Evolutionary conservation across 2,113 vertebrate species (phyloP).

Genomic region (Microtus montanus): DNA sequence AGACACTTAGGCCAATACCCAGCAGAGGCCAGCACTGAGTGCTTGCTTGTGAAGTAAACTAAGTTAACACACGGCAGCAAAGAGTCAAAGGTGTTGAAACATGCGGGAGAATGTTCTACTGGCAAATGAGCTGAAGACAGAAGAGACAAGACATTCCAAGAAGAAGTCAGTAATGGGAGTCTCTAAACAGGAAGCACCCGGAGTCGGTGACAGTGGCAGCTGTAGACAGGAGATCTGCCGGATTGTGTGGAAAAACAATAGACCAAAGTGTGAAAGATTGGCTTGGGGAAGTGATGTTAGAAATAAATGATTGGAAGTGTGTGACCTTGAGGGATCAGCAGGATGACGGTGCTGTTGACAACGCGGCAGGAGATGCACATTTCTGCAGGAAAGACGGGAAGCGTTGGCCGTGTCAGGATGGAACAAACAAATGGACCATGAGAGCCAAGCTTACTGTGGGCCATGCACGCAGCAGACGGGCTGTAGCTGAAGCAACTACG

Average conservation of each 20-base stretch:
- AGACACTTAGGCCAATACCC: neutral
- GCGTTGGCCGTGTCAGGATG: neutral
- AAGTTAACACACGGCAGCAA: neutral
- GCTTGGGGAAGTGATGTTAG: slow-evolving; percentile 6
- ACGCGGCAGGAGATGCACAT: slow-evolving; percentile 20
- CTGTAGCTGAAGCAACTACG: slow-evolving; percentile 52
- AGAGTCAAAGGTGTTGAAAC: neutral
- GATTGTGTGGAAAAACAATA: neutral
- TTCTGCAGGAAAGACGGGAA: slow-evolving; percentile 43
- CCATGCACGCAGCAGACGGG: slow-evolving; percentile 4
- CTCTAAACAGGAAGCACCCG: neutral
- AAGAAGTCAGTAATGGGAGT: neutral
- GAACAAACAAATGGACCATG: slow-evolving; percentile 39
- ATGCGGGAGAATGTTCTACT: neutral
- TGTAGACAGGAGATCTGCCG: neutral
- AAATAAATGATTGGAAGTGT: slow-evolving; percentile 49
- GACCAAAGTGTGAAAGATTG: slow-evolving; percentile 34
- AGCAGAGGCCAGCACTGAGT: too few relatives aligned
- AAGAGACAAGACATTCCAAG: neutral
- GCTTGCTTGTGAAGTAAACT: neutral
- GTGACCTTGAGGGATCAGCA: slow-evolving; percentile 55
- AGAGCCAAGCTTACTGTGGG: neutral
- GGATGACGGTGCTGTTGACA: slow-evolving; percentile 58
- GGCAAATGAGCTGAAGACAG: neutral
- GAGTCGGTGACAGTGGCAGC: neutral